These are phyloP conservation scores for Muraenolepis orangiensis DNA, from an alignment of 2,797 vertebrate genomes.

Conservation along the genomic window DNA sequence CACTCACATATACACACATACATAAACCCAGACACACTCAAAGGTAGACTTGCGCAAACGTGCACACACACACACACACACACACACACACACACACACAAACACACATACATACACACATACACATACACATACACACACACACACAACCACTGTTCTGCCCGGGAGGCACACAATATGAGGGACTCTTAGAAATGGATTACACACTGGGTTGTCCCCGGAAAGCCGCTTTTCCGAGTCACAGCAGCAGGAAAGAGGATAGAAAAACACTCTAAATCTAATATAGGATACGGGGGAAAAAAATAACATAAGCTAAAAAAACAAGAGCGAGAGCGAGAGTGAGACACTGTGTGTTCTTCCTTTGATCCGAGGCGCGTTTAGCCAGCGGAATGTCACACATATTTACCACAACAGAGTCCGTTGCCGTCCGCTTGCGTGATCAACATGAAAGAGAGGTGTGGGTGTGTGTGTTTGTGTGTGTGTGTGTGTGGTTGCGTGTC, in stretches of 20 bases:
- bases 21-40: too few relatives aligned
- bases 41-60: too few relatives aligned
- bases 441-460: constrained; percentile 57
- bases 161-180: constrained; percentile 45
- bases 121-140: background rate
- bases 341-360: constrained; percentile 20
- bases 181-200: constrained; percentile 55
- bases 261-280: background rate
- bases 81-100: too few relatives aligned
- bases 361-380: constrained; percentile 63
- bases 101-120: too few relatives aligned
- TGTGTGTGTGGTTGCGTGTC: too few relatives aligned
- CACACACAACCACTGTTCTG: constrained; percentile 21
- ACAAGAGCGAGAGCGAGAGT: background rate
- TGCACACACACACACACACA: background rate
- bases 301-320: constrained; percentile 47
- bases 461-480: background rate
- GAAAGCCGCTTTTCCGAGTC: constrained; percentile 37
- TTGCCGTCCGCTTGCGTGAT: constrained; percentile 52
- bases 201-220: constrained; percentile 57
- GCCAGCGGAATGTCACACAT: constrained; percentile 53
- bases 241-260: constrained; percentile 3
- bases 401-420: constrained; percentile 48
- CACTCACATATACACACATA: background rate
- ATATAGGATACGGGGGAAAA: too few relatives aligned